Evolutionary conservation across 2,888 invertebrate genomes (phyloP).

Genomic region (Brachypterus glaber): DNA sequence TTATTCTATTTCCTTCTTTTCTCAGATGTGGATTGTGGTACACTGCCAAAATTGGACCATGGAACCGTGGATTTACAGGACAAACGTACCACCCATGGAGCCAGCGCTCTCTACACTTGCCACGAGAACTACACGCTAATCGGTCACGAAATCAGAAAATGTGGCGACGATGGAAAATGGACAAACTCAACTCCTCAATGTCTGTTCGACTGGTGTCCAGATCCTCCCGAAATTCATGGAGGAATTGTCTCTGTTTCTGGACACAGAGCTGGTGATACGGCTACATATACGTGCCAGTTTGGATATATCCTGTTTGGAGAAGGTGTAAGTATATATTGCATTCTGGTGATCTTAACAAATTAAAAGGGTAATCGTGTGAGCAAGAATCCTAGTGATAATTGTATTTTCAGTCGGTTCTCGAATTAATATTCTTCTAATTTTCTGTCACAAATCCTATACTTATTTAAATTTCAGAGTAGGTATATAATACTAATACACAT

Average conservation of each 20-base stretch:
- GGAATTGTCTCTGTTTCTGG: conserved; percentile 63
- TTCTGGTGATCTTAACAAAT: not conserved
- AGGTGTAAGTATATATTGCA: conserved; percentile 47
- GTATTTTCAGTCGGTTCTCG: too few species aligned
- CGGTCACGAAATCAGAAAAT: conserved; percentile 61
- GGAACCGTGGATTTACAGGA: conserved; percentile 60
- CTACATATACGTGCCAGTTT: conserved; percentile 69
- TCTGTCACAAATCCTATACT: too few species aligned
- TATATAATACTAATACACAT: too few species aligned
- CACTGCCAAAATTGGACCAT: conserved; percentile 57
- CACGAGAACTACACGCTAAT: conserved; percentile 78
- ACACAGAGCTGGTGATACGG: conserved; percentile 69
- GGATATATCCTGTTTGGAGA: conserved; percentile 79
- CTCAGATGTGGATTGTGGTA: conserved; percentile 78
- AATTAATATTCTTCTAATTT: too few species aligned
- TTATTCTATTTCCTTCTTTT: too few species aligned
- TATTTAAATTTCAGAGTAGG: too few species aligned
- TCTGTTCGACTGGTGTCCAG: conserved; percentile 80
- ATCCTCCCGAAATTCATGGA: conserved; percentile 68
- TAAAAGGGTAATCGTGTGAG: not conserved
- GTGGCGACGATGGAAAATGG: conserved; percentile 67
- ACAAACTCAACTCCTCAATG: conserved; percentile 70
- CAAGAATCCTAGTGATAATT: too few species aligned
- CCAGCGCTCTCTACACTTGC: conserved; percentile 66
- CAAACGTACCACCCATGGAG: conserved; percentile 68